phyloP scores from a whole-genome alignment of 2,797 vertebrate species.

The Craterocephalus amniculus region DNA sequence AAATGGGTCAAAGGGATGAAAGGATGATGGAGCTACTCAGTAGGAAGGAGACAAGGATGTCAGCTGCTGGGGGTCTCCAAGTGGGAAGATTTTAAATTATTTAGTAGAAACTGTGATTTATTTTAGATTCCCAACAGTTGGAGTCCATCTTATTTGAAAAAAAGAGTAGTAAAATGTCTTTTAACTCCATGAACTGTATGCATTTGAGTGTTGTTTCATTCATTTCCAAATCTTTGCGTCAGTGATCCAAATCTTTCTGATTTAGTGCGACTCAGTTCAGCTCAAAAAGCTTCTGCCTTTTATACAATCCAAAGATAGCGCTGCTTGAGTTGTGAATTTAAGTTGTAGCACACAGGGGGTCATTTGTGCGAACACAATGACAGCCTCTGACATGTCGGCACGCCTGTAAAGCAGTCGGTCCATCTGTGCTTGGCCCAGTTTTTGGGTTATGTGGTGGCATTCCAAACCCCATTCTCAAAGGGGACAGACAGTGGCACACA shows the following conservation, averaged over 20 bases:
- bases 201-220: background rate
- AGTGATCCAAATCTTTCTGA: background rate
- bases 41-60: slow-evolving; percentile 32
- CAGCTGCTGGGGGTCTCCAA: slow-evolving; percentile 12
- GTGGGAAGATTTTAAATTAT: background rate
- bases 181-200: background rate
- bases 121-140: background rate
- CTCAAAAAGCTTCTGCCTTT: slow-evolving; percentile 38
- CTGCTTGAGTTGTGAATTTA: slow-evolving; percentile 43
- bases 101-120: background rate
- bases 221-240: background rate
- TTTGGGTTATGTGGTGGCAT: slow-evolving; percentile 67
- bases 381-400: slow-evolving; percentile 60
- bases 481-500: slow-evolving; percentile 69
- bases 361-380: slow-evolving; percentile 66
- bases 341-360: slow-evolving; percentile 42
- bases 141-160: background rate
- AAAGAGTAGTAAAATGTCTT: background rate
- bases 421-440: slow-evolving; percentile 75
- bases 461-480: slow-evolving; percentile 77
- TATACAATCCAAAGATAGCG: slow-evolving; percentile 42
- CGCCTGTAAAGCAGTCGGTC: slow-evolving; percentile 59
- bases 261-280: slow-evolving; percentile 19
- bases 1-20: slow-evolving; percentile 73
- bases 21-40: slow-evolving; percentile 63